These are phyloP conservation scores for Macquaria australasica DNA, from an alignment of 2,113 vertebrate genomes.

Conservation along the genomic window DNA sequence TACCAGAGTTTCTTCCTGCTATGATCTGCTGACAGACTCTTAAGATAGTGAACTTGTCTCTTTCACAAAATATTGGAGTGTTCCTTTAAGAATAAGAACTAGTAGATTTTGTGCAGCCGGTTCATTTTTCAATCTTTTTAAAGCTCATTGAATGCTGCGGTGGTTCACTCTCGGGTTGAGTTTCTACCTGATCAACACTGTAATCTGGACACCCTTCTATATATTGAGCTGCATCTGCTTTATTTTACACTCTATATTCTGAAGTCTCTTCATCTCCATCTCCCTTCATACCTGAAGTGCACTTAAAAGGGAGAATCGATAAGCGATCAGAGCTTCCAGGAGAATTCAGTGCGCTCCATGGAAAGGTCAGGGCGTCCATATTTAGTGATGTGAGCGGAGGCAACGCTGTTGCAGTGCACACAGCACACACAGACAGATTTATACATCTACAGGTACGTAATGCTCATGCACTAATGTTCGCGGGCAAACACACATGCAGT, in stretches of 20 bases:
- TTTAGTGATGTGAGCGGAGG: slow-evolving; percentile 1
- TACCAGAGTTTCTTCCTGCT: too few relatives aligned
- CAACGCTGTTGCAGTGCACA: neutral
- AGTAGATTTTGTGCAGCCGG: neutral
- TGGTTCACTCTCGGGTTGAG: neutral
- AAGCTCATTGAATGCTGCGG: slow-evolving; percentile 16
- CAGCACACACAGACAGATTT: neutral
- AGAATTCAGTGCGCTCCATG: neutral
- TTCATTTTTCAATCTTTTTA: neutral
- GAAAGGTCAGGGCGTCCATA: slow-evolving; percentile 29
- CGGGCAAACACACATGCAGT: neutral
- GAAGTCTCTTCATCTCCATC: slow-evolving; percentile 30
- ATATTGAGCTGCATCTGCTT: slow-evolving; percentile 25
- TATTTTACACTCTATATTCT: slow-evolving; percentile 10
- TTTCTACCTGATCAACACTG: slow-evolving; percentile 1
- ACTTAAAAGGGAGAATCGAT: slow-evolving; percentile 35
- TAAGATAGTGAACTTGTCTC: too few relatives aligned
- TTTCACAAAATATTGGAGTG: neutral
- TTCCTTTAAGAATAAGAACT: neutral
- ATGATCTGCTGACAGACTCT: too few relatives aligned
- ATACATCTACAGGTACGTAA: slow-evolving; percentile 1
- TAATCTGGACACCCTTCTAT: slow-evolving; percentile 22
- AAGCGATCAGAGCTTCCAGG: slow-evolving; percentile 26
- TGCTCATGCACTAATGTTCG: neutral
- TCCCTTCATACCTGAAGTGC: slow-evolving; percentile 24